Conservation (phyloP, 2,113 vertebrate species). For the Geococcyx californianus region DNA sequence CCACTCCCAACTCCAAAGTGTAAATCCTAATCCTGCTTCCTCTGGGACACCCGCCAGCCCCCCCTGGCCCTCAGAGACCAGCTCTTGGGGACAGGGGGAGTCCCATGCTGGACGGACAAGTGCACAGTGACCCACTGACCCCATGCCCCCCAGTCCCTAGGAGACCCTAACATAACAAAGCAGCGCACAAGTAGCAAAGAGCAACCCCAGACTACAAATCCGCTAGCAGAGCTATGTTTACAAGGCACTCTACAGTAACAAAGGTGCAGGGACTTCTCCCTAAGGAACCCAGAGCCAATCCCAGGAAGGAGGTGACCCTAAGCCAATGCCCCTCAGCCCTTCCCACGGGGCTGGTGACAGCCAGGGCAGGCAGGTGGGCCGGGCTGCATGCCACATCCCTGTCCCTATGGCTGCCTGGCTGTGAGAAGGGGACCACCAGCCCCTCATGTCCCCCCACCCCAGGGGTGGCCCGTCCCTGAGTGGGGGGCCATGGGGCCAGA, state of each 20-base stretch:
- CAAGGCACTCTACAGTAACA: not conserved
- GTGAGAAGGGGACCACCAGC: accelerated
- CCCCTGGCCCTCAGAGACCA: not conserved
- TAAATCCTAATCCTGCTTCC: not conserved
- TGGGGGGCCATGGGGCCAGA: accelerated
- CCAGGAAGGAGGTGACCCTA: not conserved
- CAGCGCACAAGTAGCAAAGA: accelerated
- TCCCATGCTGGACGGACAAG: not conserved
- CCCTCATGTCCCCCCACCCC: not conserved
- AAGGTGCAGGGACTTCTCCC: not conserved
- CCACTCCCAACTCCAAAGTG: not conserved
- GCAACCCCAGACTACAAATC: not conserved
- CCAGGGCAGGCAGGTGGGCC: not conserved
- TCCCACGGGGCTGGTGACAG: not conserved
- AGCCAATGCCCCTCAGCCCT: not conserved
- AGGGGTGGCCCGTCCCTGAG: not conserved
- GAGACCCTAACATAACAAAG: not conserved
- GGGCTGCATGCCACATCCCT: not conserved
- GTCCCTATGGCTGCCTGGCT: not conserved
- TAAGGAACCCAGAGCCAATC: not conserved
- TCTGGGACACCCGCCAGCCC: not conserved
- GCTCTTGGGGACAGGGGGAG: not conserved
- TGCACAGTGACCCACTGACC: accelerated
- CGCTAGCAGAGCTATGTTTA: not conserved
- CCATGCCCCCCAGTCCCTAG: not conserved